Evolutionary conservation across 1,140 invertebrate genomes (phyloP), one percentile per base, ranked within the genome.

Genomic region (Acyrthosiphon pisum): DNA sequence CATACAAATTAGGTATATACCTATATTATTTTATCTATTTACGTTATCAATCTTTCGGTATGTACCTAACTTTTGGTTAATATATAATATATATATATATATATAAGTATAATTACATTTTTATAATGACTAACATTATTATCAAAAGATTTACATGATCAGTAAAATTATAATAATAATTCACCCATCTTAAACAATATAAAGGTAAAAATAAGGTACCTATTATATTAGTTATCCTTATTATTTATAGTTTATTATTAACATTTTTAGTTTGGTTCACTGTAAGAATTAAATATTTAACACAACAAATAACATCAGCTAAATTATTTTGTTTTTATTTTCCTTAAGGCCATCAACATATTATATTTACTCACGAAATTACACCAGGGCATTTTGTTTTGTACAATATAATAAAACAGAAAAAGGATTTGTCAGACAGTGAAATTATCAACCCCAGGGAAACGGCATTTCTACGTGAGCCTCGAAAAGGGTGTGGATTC

Each of bases 401-500:
- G 84, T 56, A 26, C 48, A 11, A n/a, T 90, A 60, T 56, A 90
- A 56, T 41, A 44, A 90, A 90, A 90, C 7, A 90, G 30, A 60
- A 68, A 89, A 50, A 88, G 48, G 50, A 90, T 90, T 90, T 68
- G 41, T 41, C 53, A 68, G 89, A 90, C 89, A 68, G 23, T 44
- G 90, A 92, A 83, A 81, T 83, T 91, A 81, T 41, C n/a, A 48
- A 81, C 90, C 68, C 90, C 23, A 22, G 90, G 76, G 68, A 92
- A 92, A 92, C 37, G 30, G 30, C 56, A 56, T 89, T 60, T 90
- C 26, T 68, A 46, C 56, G 56, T 30, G 53, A 90, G 89, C 6
- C 41, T 26, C 30, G 37, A 44, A 90, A 68, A 90, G 56, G 89
- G 56, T 90, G 89, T 90, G 53, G 89, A 90, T 90, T 90, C 89